Evolutionary conservation across 2,113 vertebrate genomes (phyloP), one percentile per base, ranked within the genome.

Genomic region (Xenopus tropicalis): DNA sequence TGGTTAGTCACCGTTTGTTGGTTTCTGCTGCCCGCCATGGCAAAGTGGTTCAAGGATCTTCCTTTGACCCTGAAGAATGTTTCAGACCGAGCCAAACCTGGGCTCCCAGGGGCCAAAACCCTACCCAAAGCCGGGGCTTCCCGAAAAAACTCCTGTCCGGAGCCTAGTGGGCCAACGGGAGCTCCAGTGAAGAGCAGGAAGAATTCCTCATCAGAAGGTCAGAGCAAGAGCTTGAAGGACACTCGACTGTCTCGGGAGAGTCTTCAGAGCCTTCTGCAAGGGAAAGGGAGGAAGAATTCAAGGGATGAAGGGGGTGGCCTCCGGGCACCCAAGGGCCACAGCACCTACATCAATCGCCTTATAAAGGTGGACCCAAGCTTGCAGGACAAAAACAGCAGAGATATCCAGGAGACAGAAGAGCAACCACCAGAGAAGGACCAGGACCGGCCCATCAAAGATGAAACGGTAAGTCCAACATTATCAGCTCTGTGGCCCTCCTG

Each of bases 11-110:
- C 25, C 20, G 8, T 10, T 37, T 75, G 46, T 17, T 72, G 58
- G 74, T 3, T n/a, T 54, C 7, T 25, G 42, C 24, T 37, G 73
- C 64, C 1, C 13, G 70, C 79, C 76, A 98, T 98, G 96, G 96
- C 96, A 72, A 95, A 91, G 81, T 98, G 96, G 96, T 98, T 98
- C 82, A 94, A 91, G 87, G 96, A 98, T 84, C 94, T 97, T 22
- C 95, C 95, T 1, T 91, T 93, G 78, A 94, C 89, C 80, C 81
- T 98, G 73, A 97, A 93, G 83, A 94, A 93, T 20, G 95, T 89
- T 10, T 93, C 89, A 0, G 96, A 97, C 78, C 81, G 92, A 17
- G 78, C 90, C 75, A 21, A 81, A 86, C 67, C 86, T 83, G 2
- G 90, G 86, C 66, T 83, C 87, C 10, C 88, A 82, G 70, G 86